A percentile compares a stretch with the other conserved stretches of the same genome.
These are phyloP conservation scores for Netelia virgata DNA, from an alignment of 2,888 invertebrate species.

Conservation along the genomic window DNA sequence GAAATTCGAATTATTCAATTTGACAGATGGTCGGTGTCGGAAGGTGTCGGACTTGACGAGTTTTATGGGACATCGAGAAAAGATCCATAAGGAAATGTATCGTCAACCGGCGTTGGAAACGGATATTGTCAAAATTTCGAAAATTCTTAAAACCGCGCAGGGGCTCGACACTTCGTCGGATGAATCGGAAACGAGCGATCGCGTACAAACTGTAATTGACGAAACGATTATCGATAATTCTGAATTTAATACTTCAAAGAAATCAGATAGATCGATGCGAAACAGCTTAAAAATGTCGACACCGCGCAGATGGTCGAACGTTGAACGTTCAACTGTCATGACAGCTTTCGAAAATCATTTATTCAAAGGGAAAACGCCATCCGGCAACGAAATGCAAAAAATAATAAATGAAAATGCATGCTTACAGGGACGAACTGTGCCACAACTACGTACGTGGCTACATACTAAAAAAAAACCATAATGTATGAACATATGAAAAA, in stretches of 20 bases:
- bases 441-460: slow-evolving; percentile 64
- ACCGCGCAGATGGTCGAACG: slow-evolving; percentile 41
- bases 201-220: slow-evolving; percentile 20
- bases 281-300: neutral
- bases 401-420: slow-evolving; percentile 47
- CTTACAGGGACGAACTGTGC: slow-evolving; percentile 58
- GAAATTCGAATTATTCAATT: slow-evolving; percentile 61
- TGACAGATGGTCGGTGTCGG: slow-evolving; percentile 53
- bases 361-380: slow-evolving; percentile 41
- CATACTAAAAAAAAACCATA: slow-evolving; percentile 58
- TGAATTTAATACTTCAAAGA: slow-evolving; percentile 5
- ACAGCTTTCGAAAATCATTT: slow-evolving; percentile 43
- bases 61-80: slow-evolving; percentile 67
- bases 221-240: neutral
- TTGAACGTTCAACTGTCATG: slow-evolving; percentile 38
- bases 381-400: slow-evolving; percentile 52
- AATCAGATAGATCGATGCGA: neutral
- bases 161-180: slow-evolving; percentile 27
- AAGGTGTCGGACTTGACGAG: slow-evolving; percentile 58
- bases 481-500: no score
- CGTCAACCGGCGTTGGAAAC: slow-evolving; percentile 70
- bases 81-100: slow-evolving; percentile 69
- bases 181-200: slow-evolving; percentile 1
- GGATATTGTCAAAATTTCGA: slow-evolving; percentile 73
- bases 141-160: slow-evolving; percentile 71